Conservation (phyloP, 2,888 invertebrate genomes). For the Thelaira solivaga region DNA sequence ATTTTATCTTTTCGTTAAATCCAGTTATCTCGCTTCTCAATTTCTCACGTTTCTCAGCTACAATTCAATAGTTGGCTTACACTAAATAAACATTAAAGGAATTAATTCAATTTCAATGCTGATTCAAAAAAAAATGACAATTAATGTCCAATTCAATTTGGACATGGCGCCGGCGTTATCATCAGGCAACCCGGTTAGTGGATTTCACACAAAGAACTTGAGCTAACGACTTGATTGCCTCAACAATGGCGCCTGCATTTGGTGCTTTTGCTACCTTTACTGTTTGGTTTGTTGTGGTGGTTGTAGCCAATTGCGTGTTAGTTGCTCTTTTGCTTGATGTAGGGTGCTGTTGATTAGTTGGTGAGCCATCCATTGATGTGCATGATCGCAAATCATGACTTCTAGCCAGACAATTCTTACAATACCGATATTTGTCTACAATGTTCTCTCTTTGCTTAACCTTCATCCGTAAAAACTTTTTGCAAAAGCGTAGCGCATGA, state of each 20-base stretch:
- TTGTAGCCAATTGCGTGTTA: background rate
- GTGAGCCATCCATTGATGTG: background rate
- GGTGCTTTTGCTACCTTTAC: background rate
- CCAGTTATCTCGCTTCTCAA: no score
- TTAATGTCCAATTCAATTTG: background rate
- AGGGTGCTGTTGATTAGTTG: background rate
- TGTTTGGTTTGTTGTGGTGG: background rate
- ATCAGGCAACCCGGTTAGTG: background rate
- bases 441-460: background rate
- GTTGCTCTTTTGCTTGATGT: background rate
- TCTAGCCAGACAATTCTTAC: background rate
- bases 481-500: background rate
- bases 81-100: no score
- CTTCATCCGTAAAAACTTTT: background rate
- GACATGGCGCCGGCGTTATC: background rate
- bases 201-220: background rate
- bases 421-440: background rate
- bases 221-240: background rate
- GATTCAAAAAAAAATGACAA: no score
- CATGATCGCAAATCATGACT: background rate
- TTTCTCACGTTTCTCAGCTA: no score
- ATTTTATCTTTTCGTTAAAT: no score
- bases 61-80: no score
- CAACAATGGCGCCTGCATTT: background rate
- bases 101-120: no score